These are phyloP conservation scores for Cyprinella venusta DNA, from an alignment of 2,797 vertebrate species.

Conservation along the genomic window DNA sequence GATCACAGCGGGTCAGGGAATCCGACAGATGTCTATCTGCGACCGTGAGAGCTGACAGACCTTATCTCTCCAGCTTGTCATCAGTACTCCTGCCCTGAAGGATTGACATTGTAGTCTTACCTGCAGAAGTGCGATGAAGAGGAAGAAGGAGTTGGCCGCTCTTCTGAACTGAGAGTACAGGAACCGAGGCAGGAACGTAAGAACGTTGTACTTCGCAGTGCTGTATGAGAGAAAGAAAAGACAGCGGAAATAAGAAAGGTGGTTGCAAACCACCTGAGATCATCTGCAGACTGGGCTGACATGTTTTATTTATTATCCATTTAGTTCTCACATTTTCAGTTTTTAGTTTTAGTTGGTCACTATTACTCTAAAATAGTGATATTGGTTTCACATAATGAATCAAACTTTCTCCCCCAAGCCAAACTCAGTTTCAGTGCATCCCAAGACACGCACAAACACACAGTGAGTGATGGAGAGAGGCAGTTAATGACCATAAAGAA, in stretches of 20 bases:
- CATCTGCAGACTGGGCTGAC: not conserved
- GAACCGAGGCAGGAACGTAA: constrained; percentile 98
- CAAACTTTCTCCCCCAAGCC: not conserved
- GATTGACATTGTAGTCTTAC: constrained; percentile 75
- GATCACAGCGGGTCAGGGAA: constrained; percentile 46
- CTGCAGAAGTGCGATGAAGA: constrained; percentile 99
- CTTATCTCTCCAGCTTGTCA: constrained; percentile 26
- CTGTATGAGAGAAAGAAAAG: constrained; percentile 69
- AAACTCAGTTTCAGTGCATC: not conserved
- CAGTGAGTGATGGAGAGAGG: constrained; percentile 24
- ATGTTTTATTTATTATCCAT: not conserved
- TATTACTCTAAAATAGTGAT: not conserved
- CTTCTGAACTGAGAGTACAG: constrained; percentile 99
- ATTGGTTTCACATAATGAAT: not conserved
- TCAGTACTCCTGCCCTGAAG: not conserved
- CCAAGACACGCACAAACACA: constrained; percentile 58
- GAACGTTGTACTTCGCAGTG: constrained; percentile 97
- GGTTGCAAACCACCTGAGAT: not conserved
- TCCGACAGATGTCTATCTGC: constrained; percentile 36
- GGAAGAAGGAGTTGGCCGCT: constrained; percentile 98
- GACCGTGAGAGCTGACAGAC: constrained; percentile 31
- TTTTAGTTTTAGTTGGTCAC: not conserved
- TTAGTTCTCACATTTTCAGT: not conserved
- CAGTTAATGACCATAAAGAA: constrained; percentile 42
- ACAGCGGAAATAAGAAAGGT: constrained; percentile 23